A percentile compares a stretch with the other conserved stretches of the same genome.
Evolutionary conservation across 2,888 invertebrate genomes (phyloP).

Genomic region (Tridacna crocea): DNA sequence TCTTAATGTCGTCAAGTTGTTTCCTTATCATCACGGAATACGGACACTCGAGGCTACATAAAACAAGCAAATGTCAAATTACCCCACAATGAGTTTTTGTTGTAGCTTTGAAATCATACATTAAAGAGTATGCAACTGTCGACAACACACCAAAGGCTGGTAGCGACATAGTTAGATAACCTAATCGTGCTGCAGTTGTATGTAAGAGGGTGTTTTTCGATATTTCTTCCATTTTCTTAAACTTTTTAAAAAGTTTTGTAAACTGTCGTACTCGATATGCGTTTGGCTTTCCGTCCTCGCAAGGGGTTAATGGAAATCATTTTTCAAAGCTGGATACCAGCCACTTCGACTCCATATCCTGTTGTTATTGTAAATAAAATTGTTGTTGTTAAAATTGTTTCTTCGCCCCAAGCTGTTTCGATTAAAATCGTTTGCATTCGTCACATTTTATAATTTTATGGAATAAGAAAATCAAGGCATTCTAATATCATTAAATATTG

Average conservation of each 20-base stretch:
- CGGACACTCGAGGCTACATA: too few species aligned
- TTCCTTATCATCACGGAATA: too few species aligned
- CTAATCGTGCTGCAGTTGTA: conserved; percentile 29
- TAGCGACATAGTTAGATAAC: conserved; percentile 63
- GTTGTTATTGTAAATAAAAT: not conserved
- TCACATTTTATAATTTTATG: too few species aligned
- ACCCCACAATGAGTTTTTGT: conserved; percentile 94
- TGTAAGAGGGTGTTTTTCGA: conserved; percentile 45
- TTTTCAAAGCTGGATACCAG: not conserved
- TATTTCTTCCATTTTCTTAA: conserved; percentile 24
- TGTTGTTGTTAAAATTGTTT: not conserved
- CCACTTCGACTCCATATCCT: not conserved
- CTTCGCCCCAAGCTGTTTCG: too few species aligned
- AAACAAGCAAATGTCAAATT: conserved; percentile 57
- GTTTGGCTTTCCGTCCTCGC: too few species aligned
- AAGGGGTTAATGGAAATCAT: too few species aligned
- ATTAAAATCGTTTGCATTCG: too few species aligned
- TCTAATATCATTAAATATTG: too few species aligned
- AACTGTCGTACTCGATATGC: too few species aligned
- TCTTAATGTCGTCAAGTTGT: too few species aligned
- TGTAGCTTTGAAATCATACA: conserved; percentile 92
- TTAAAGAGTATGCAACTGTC: conserved; percentile 77
- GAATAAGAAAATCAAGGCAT: too few species aligned
- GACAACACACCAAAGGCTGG: conserved; percentile 76
- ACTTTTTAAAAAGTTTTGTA: not conserved